These are phyloP conservation scores for Esperia sulphurella DNA, from an alignment of 2,888 invertebrate genomes.

Conservation along the genomic window DNA sequence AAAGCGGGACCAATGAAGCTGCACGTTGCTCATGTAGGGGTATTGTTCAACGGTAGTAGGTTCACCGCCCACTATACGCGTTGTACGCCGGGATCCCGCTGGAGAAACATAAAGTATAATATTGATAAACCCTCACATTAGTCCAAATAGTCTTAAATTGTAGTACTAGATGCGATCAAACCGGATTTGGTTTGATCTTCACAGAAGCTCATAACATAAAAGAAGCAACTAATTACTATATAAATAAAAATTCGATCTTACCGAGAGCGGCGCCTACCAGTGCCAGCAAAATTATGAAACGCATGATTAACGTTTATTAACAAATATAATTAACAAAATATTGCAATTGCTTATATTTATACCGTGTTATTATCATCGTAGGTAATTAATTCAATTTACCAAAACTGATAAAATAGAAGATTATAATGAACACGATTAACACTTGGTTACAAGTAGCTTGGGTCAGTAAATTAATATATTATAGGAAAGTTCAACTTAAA, in stretches of 20 bases:
- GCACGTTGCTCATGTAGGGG: slow-evolving; percentile 53
- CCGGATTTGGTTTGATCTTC: too few species aligned
- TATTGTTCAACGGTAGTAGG: slow-evolving; percentile 33
- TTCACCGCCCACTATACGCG: slow-evolving; percentile 23
- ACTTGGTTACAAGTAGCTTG: neutral
- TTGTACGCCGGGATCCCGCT: too few species aligned
- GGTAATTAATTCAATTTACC: neutral
- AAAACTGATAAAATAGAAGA: neutral
- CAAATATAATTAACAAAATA: neutral
- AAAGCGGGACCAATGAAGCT: slow-evolving; percentile 26
- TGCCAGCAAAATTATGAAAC: neutral
- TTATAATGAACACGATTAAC: neutral
- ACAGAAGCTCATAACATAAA: too few species aligned
- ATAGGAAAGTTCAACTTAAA: too few species aligned
- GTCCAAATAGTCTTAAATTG: too few species aligned
- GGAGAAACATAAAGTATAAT: too few species aligned
- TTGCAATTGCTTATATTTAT: neutral
- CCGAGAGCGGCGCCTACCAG: slow-evolving; percentile 1
- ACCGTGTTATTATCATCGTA: neutral
- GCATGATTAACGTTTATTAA: neutral
- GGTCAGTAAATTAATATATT: too few species aligned
- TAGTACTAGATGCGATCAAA: too few species aligned
- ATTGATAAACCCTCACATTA: too few species aligned
- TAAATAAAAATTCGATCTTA: neutral
- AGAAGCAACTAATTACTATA: too few species aligned